Evolutionary conservation across 2,797 vertebrate species (phyloP), one percentile per base, ranked within the genome.

Genomic region (Meda fulgida): DNA sequence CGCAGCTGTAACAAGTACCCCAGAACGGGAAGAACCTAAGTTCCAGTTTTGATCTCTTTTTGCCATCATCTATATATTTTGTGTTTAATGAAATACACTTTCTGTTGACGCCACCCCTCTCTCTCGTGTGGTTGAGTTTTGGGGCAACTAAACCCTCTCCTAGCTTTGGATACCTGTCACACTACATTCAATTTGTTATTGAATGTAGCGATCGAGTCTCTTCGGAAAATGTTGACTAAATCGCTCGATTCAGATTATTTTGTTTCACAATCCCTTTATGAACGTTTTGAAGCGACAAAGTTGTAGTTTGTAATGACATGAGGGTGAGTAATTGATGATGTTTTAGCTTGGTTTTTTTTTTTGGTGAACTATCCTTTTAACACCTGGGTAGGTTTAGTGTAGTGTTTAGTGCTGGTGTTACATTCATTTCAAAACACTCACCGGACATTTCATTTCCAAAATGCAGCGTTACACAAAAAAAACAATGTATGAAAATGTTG

Each of bases 301-400:
- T 58, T 23, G 21, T n/a, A 10, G 1, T 2, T 58, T n/a, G 23
- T 10, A 60, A 26, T 0, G 4, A 26, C 10, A 60, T 26, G 23
- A 23, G 23, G 3, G 53, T 58, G 21, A 58, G 23, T 58, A 58
- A n/a, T 11, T 58, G 23, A 60, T 58, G 21, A 10, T 58, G 4
- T 55, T 21, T 10, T 23, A 1, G 1, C 1, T 2, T 7, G 4
- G n/a, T 21, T 4, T 23, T 3, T 3, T 1, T 7, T 11, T 58
- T n/a, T 23, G 53, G 53, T 55, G 21, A 23, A 10, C 8, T 55
- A 23, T 10, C 53, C 4, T 3, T 43, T 58, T 58, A 58, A 55
- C 8, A 55, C 21, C 21, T 1, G 21, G 53, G 23, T 11, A n/a
- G 3, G 40, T 43, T 43, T 43, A 43, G 10, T 11, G 40, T 38